Evolutionary conservation across 2,113 vertebrate species (phyloP).

Genomic region (Dromas ardeola): DNA sequence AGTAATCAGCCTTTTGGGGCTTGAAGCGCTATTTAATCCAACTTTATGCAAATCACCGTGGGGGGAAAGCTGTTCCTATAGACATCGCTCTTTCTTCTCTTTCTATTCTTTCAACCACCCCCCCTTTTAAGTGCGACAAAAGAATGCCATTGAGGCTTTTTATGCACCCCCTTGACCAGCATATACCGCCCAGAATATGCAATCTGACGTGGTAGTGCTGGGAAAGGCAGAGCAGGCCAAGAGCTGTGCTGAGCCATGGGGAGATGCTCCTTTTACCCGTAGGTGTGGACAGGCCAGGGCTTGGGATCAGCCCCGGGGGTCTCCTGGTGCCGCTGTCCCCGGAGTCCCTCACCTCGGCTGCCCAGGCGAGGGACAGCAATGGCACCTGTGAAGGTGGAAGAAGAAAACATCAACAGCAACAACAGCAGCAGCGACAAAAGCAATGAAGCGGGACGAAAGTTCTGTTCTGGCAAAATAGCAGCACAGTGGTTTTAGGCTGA

Average conservation of each 20-base stretch:
- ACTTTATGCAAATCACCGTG: slow-evolving; percentile 27
- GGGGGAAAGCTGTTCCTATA: slow-evolving; percentile 31
- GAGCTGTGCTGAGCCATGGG: background rate
- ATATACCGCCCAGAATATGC: background rate
- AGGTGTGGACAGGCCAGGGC: background rate
- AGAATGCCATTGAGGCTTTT: slow-evolving; percentile 8
- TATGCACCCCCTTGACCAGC: background rate
- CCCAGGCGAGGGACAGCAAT: background rate
- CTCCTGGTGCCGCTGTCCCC: background rate
- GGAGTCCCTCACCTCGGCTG: background rate
- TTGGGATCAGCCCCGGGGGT: background rate
- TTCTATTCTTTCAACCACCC: background rate
- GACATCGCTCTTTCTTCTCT: slow-evolving; percentile 29
- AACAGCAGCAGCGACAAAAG: background rate
- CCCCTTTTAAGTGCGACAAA: slow-evolving; percentile 27
- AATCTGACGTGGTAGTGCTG: background rate
- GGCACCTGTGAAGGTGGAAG: background rate
- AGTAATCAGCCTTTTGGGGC: slow-evolving; percentile 10
- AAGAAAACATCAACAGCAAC: background rate
- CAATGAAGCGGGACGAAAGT: background rate
- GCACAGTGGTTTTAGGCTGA: background rate
- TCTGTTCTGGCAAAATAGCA: background rate
- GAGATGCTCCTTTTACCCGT: background rate
- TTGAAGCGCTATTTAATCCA: slow-evolving; percentile 27
- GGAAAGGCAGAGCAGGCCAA: background rate